These are phyloP conservation scores for Aradus depressus DNA, from an alignment of 2,888 invertebrate genomes.

Conservation along the genomic window DNA sequence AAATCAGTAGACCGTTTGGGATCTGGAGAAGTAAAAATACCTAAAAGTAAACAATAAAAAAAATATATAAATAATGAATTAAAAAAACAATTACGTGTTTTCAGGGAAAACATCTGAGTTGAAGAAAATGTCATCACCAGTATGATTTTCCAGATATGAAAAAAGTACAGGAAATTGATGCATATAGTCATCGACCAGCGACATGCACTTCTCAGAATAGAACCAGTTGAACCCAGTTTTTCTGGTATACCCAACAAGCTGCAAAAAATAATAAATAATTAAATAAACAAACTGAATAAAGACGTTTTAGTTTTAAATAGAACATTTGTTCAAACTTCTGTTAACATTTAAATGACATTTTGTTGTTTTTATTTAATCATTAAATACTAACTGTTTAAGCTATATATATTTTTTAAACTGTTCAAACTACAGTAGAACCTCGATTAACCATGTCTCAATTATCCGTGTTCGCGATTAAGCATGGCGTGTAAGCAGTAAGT, in stretches of 20 bases:
- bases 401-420: too few species aligned
- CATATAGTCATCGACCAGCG: slow-evolving; percentile 59
- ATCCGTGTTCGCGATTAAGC: too few species aligned
- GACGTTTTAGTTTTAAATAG: not conserved
- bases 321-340: not conserved
- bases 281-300: slow-evolving; percentile 13
- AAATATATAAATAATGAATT: not conserved
- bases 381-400: too few species aligned
- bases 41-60: not conserved
- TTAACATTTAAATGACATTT: too few species aligned
- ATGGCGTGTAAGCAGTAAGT: too few species aligned
- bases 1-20: too few species aligned
- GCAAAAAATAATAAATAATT: slow-evolving; percentile 20
- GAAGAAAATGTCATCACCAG: slow-evolving; percentile 32
- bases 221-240: slow-evolving; percentile 61
- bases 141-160: slow-evolving; percentile 43
- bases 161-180: slow-evolving; percentile 62
- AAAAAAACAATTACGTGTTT: slow-evolving; percentile 41
- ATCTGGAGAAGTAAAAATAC: too few species aligned
- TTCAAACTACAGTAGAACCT: too few species aligned
- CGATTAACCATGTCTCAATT: too few species aligned
- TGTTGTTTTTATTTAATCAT: too few species aligned
- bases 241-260: slow-evolving; percentile 71
- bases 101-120: slow-evolving; percentile 53
- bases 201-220: slow-evolving; percentile 64